phyloP scores from a whole-genome alignment of 2,113 vertebrate species.

The Eurystomus gularis region DNA sequence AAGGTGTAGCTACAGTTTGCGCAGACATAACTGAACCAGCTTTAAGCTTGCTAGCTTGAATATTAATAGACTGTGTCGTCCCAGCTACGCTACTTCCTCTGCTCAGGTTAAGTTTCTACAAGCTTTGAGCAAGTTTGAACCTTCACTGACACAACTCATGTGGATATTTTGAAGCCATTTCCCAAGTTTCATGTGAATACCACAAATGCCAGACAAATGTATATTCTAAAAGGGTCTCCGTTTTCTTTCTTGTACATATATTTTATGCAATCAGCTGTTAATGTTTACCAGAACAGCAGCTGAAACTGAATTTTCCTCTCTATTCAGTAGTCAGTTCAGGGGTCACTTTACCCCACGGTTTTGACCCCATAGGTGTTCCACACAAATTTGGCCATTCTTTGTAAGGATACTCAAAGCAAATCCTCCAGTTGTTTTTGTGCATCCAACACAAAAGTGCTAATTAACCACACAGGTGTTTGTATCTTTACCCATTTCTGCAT shows the following conservation, averaged over 20 bases:
- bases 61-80: neutral
- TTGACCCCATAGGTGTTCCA: neutral
- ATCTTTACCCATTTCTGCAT: neutral
- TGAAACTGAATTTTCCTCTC: neutral
- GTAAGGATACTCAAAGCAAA: neutral
- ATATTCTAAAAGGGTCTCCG: neutral
- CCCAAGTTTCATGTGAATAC: neutral
- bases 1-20: neutral
- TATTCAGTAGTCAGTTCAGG: neutral
- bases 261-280: neutral
- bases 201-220: neutral
- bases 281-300: neutral
- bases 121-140: neutral
- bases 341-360: neutral
- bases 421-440: fast-evolving
- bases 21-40: neutral
- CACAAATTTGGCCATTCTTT: neutral
- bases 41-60: neutral
- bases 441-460: neutral
- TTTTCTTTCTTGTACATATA: neutral
- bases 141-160: neutral
- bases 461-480: neutral
- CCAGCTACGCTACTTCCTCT: neutral
- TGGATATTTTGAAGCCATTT: neutral
- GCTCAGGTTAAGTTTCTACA: neutral